Conservation (phyloP, 2,888 invertebrate species). For the Dinocampus coccinellae region DNA sequence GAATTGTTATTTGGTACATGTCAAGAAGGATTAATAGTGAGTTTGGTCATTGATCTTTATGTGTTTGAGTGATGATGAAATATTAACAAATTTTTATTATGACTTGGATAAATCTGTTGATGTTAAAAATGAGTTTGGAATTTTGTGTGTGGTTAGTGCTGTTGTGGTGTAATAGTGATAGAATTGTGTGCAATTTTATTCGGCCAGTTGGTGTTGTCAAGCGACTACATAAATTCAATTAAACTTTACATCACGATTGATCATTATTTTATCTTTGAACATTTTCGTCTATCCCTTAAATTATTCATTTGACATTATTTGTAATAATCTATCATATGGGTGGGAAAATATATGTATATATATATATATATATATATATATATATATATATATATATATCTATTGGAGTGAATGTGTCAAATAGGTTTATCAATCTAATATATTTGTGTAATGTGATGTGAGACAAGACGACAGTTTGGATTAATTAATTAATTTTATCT, state of each 20-base stretch:
- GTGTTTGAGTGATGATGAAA: neutral
- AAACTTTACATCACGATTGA: neutral
- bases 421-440: neutral
- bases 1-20: neutral
- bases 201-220: constrained; percentile 17
- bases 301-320: too few species aligned
- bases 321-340: too few species aligned
- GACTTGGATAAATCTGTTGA: neutral
- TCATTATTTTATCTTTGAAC: neutral
- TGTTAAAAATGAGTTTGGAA: neutral
- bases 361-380: too few species aligned
- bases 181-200: constrained; percentile 1
- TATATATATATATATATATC: too few species aligned
- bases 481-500: neutral
- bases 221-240: constrained; percentile 4
- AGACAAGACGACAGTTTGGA: neutral
- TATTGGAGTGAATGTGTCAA: neutral
- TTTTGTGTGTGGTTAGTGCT: neutral
- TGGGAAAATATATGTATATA: too few species aligned
- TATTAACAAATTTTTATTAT: neutral
- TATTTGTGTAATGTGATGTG: neutral
- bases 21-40: too few species aligned
- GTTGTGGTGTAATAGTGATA: neutral
- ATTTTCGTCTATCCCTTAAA: neutral
- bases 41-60: neutral